These are phyloP conservation scores for Drosophila carrolli DNA, from an alignment of 1,140 invertebrate species.

Conservation along the genomic window DNA sequence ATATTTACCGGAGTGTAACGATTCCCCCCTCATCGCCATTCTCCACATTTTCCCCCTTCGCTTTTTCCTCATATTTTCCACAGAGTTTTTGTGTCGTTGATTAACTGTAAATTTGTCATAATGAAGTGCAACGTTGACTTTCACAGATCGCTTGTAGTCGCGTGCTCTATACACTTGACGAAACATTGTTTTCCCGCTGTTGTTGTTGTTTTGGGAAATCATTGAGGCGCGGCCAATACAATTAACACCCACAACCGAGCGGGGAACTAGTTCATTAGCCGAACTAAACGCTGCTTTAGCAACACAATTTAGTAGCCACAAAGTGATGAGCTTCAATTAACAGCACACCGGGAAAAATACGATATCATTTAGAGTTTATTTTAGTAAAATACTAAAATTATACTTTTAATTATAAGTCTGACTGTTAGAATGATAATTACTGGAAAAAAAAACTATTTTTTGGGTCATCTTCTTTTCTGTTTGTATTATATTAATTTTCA, in stretches of 20 bases:
- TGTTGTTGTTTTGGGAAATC: constrained; percentile 14
- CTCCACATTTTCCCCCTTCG: constrained; percentile 1
- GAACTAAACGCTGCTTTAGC: constrained; percentile 31
- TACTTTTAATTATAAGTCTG: no score
- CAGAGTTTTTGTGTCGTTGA: constrained; percentile 30
- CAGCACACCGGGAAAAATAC: not conserved
- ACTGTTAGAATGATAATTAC: no score
- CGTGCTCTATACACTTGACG: constrained; percentile 46
- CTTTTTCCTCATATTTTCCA: constrained; percentile 6
- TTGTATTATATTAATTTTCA: no score
- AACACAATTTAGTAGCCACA: constrained; percentile 11
- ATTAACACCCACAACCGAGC: constrained; percentile 26
- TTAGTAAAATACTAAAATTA: not conserved
- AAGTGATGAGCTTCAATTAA: constrained; percentile 12
- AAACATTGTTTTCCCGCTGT: constrained; percentile 17
- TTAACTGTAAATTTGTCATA: constrained; percentile 62
- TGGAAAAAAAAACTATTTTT: no score
- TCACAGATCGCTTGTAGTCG: constrained; percentile 46
- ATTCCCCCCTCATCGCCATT: not conserved
- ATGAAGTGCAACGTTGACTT: constrained; percentile 56
- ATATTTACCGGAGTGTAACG: constrained; percentile 41
- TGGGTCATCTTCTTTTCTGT: no score
- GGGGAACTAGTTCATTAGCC: constrained; percentile 40
- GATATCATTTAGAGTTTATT: not conserved
- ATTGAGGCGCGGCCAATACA: constrained; percentile 31